phyloP scores from a whole-genome alignment of 2,888 invertebrate genomes.

The Dryococelus australis region DNA sequence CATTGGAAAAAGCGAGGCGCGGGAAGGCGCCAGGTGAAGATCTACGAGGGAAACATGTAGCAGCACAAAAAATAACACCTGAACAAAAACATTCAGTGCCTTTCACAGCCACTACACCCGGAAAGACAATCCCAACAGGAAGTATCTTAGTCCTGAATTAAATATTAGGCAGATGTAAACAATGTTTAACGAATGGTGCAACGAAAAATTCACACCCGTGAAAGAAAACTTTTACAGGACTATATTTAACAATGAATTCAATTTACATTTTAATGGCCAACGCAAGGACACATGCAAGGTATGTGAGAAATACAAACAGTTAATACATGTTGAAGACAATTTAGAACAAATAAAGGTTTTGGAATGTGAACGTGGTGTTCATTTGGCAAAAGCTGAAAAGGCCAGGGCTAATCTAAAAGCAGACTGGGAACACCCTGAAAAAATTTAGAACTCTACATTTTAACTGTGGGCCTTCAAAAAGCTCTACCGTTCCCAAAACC shows the following conservation, averaged over 20 bases:
- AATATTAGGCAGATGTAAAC: constrained; percentile 30
- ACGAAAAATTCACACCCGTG: not conserved
- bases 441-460: not conserved
- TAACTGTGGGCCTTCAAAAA: constrained; percentile 16
- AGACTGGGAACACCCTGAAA: not conserved
- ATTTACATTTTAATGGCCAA: constrained; percentile 23
- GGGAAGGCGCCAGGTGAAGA: not conserved
- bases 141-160: constrained; percentile 28
- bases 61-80: constrained; percentile 1
- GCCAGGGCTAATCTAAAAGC: not conserved
- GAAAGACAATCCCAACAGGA: constrained; percentile 20
- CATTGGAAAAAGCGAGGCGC: not conserved
- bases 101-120: constrained; percentile 23
- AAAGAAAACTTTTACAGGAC: not conserved
- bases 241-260: constrained; percentile 21
- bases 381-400: not conserved
- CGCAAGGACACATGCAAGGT: constrained; percentile 18
- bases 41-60: constrained; percentile 12
- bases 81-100: not conserved
- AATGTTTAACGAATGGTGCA: not conserved
- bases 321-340: constrained; percentile 4
- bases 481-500: constrained; percentile 31
- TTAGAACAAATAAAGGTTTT: not conserved
- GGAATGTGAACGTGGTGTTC: not conserved
- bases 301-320: constrained; percentile 5